A percentile compares a stretch with the other conserved stretches of the same genome.
Evolutionary conservation across 2,113 vertebrate genomes (phyloP).

Genomic region (Zosterops lateralis): DNA sequence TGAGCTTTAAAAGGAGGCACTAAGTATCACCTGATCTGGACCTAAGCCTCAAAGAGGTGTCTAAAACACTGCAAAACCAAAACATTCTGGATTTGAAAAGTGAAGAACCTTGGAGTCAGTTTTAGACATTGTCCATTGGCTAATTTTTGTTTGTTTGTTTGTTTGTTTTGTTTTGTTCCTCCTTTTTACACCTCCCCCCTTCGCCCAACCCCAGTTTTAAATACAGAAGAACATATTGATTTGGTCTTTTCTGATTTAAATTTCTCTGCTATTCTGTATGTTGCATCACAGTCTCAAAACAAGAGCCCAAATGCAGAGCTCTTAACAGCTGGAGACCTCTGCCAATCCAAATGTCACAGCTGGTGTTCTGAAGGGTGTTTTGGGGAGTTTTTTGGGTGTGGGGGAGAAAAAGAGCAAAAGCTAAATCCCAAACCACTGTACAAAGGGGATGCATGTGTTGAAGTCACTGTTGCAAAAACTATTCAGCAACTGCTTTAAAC

Average conservation of each 20-base stretch:
- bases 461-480: not conserved
- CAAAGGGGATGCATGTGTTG: not conserved
- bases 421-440: not conserved
- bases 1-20: not conserved
- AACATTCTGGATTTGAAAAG: not conserved
- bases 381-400: fast-evolving
- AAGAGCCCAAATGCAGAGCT: not conserved
- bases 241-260: not conserved
- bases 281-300: not conserved
- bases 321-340: not conserved
- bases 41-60: not conserved
- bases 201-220: not conserved
- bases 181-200: too few species aligned
- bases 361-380: not conserved
- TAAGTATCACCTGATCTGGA: not conserved
- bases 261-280: not conserved
- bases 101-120: not conserved
- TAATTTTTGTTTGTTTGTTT: not conserved
- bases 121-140: not conserved
- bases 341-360: not conserved
- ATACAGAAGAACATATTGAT: not conserved
- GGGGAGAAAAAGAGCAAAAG: not conserved
- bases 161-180: too few species aligned
- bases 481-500: not conserved
- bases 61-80: not conserved